Evolutionary conservation across 1,140 invertebrate genomes (phyloP), one percentile per base, ranked within the genome.

Genomic region (Caerostris extrusa): DNA sequence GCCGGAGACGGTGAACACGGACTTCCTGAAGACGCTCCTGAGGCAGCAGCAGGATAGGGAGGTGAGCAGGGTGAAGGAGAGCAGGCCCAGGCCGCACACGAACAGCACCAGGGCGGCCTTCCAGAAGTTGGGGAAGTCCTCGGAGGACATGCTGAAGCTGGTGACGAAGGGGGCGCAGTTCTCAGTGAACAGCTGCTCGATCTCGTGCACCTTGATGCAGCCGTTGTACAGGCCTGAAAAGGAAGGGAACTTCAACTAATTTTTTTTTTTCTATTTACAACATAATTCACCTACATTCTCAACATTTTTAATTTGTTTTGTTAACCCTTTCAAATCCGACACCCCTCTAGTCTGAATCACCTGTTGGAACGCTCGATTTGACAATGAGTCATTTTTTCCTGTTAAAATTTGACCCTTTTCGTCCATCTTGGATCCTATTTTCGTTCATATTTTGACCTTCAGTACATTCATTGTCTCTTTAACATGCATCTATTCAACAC

Each of bases 1-100:
- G 53, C 98, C 98, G 2, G 98, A 97, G n/a, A 98, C 95, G 8
- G 98, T 98, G 95, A 98, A 98, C 77, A 98, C 97, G 95, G 98
- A 98, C 95, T 98, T 98, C 94, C 97, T 97, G 93, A 97, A 97
- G 3, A 98, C 96, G 64, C 97, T 97, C 95, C 98, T 97, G 0
- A 98, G 96, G 95, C 98, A 98, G 94, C 97, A 97, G 71, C 98
- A 97, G 58, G 98, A 95, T 0, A 98, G 95, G 3, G 98, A 97
- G 0, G 97, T 96, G 8, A 97, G 95, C 3, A 98, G 97, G 0
- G 98, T 98, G 3, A 97, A 94, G 5, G 97, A 96, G 95, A 98
- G 97, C 71, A 98, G 96, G 0, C 96, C 96, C 56, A 97, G 96
- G 53, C 97, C 97, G 71, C 96, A 95, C 95, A 91, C 97, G 90